These are phyloP conservation scores for Dinocampus coccinellae DNA, from an alignment of 2,888 invertebrate genomes.

Conservation along the genomic window DNA sequence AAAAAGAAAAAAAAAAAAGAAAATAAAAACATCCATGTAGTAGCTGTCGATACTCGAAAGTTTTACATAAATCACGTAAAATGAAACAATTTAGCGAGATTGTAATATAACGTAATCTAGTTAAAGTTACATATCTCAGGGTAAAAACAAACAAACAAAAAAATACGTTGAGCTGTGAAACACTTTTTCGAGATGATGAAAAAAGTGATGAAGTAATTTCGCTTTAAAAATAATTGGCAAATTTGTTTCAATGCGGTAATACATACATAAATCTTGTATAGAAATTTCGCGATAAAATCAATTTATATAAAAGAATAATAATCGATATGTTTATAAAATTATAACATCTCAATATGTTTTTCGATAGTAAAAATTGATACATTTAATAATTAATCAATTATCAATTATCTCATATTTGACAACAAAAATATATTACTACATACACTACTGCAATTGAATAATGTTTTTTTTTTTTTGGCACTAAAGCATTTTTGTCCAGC, in stretches of 20 bases:
- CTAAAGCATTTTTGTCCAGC: not conserved
- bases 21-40: not conserved
- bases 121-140: constrained; percentile 50
- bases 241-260: not conserved
- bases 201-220: not conserved
- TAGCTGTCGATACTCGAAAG: constrained; percentile 11
- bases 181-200: constrained; percentile 2
- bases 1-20: constrained; percentile 27
- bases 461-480: not conserved
- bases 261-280: not conserved
- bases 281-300: not conserved
- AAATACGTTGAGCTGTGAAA: constrained; percentile 1
- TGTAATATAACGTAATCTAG: constrained; percentile 38
- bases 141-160: constrained; percentile 27
- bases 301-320: not conserved
- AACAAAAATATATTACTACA: not conserved
- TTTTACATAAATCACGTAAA: constrained; percentile 20
- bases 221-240: not conserved
- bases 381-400: not conserved
- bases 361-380: not conserved
- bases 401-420: not conserved
- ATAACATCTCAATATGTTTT: not conserved
- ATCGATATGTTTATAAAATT: not conserved
- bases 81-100: constrained; percentile 29
- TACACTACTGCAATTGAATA: not conserved